Evolutionary conservation across 2,797 vertebrate genomes (phyloP).

Genomic region (Alcedo atthis): DNA sequence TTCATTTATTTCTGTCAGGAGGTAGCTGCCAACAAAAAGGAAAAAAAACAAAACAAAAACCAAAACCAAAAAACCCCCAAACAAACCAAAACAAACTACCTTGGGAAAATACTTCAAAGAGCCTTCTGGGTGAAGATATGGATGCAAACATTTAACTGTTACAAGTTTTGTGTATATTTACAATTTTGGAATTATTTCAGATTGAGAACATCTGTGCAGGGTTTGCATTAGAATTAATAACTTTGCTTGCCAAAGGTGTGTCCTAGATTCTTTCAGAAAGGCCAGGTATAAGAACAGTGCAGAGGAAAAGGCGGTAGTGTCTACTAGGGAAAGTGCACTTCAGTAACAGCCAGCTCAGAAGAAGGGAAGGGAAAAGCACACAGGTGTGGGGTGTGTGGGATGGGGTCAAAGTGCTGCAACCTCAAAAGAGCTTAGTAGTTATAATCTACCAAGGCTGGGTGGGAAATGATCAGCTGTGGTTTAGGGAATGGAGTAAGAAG

Average conservation of each 20-base stretch:
- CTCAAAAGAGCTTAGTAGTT: not conserved
- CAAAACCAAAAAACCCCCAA: too few species aligned
- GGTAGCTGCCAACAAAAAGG: not conserved
- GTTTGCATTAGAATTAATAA: not conserved
- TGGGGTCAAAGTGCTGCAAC: not conserved
- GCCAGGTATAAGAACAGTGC: not conserved
- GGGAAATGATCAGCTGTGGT: not conserved
- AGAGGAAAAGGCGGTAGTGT: not conserved
- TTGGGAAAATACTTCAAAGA: conserved; percentile 13
- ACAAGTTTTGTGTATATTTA: not conserved
- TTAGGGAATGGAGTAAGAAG: not conserved
- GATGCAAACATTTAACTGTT: not conserved
- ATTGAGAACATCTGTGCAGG: not conserved
- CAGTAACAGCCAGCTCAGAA: not conserved
- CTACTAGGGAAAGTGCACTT: not conserved
- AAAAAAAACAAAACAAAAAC: not conserved
- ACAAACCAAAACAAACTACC: not conserved
- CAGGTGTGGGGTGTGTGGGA: not conserved
- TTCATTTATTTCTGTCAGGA: conserved; percentile 43
- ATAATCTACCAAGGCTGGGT: not conserved
- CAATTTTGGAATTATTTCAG: not conserved
- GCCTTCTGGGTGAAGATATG: not conserved
- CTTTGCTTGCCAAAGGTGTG: not conserved
- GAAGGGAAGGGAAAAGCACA: not conserved
- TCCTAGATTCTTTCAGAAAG: conserved; percentile 11